These are phyloP conservation scores for Paradisaea rubra DNA, from an alignment of 2,113 vertebrate species.

Conservation along the genomic window DNA sequence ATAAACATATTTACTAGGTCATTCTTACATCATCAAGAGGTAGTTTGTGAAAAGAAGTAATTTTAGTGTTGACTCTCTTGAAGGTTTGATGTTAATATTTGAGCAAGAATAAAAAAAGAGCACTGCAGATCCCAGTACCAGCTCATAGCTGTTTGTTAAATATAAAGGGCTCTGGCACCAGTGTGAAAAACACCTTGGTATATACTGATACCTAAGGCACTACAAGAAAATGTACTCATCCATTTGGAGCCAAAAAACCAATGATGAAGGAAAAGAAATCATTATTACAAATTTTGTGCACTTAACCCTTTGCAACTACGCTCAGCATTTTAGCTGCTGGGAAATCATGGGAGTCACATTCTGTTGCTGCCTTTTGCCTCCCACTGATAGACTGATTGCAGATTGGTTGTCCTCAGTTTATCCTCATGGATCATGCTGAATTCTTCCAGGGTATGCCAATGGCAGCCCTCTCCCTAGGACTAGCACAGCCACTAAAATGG, in stretches of 20 bases:
- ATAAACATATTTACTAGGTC: background rate
- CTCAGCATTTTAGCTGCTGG: background rate
- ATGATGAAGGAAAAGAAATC: background rate
- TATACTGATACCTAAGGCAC: background rate
- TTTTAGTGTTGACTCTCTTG: background rate
- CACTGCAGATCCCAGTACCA: background rate
- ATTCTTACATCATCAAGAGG: background rate
- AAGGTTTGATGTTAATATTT: background rate
- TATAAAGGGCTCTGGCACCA: background rate
- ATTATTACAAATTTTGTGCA: background rate
- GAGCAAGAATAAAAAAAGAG: background rate
- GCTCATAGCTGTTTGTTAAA: background rate
- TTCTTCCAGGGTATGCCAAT: background rate
- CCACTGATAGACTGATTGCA: background rate
- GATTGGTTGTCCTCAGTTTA: background rate
- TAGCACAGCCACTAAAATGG: background rate
- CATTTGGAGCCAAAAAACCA: background rate
- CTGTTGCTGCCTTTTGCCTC: background rate
- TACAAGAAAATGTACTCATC: background rate
- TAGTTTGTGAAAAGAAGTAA: background rate
- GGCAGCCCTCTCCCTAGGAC: background rate
- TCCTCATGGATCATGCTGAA: background rate
- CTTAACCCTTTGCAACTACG: background rate
- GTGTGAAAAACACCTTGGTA: background rate
- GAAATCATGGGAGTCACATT: background rate